phyloP scores from a whole-genome alignment of 2,888 invertebrate genomes.

The Cantharis flavilabris region DNA sequence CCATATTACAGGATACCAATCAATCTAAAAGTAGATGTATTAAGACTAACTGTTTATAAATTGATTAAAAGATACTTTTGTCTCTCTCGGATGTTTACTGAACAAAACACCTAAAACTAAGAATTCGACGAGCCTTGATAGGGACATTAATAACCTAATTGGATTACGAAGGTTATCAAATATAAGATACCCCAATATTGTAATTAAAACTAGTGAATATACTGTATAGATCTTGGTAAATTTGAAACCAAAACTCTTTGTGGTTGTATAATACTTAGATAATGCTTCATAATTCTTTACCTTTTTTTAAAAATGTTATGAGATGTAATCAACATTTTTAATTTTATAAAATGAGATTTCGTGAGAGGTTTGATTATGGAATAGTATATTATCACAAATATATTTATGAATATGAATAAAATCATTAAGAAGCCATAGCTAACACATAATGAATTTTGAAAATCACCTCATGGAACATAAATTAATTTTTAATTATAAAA shows the following conservation, averaged over 20 bases:
- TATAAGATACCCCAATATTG: slow-evolving; percentile 64
- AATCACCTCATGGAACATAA: slow-evolving; percentile 17
- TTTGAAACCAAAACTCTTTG: slow-evolving; percentile 50
- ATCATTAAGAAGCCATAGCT: slow-evolving; percentile 77
- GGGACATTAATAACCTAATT: slow-evolving; percentile 70
- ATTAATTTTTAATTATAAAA: not conserved
- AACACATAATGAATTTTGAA: slow-evolving; percentile 57
- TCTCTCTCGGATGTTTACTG: slow-evolving; percentile 63
- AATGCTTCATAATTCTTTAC: not conserved
- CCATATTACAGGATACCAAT: slow-evolving; percentile 79
- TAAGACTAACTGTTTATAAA: not conserved
- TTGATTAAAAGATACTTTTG: slow-evolving; percentile 44
- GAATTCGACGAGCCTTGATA: slow-evolving; percentile 68
- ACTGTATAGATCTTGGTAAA: slow-evolving; percentile 54
- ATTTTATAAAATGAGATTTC: slow-evolving; percentile 45
- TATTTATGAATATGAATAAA: slow-evolving; percentile 63
- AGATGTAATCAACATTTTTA: not conserved
- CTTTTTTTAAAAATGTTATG: not conserved
- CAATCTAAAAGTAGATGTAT: slow-evolving; percentile 57
- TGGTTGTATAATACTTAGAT: not conserved
- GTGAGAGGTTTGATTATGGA: slow-evolving; percentile 64
- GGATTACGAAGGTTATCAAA: slow-evolving; percentile 65
- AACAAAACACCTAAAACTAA: slow-evolving; percentile 66
- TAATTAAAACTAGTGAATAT: slow-evolving; percentile 56
- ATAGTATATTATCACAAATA: slow-evolving; percentile 68